These are phyloP conservation scores for Patella pellucida DNA, from an alignment of 2,888 invertebrate species.

Conservation along the genomic window DNA sequence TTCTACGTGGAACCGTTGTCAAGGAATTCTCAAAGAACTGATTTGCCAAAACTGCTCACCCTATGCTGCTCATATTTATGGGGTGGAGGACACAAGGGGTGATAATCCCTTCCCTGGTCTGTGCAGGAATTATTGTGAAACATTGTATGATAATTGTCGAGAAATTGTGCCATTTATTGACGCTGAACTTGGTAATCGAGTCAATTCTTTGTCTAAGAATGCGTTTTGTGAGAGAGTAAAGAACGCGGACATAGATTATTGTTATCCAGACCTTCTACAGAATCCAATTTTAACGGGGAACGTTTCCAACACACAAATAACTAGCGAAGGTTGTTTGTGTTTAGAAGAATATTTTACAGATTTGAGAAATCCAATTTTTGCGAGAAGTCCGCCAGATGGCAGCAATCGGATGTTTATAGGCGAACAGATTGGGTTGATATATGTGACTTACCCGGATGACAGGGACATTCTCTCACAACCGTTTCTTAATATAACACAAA, in stretches of 20 bases:
- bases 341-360: conserved; percentile 45
- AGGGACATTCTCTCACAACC: conserved; percentile 43
- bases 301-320: conserved; percentile 41
- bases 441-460: conserved; percentile 51
- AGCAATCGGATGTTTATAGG: conserved; percentile 61
- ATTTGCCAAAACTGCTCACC: conserved; percentile 67
- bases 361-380: conserved; percentile 56
- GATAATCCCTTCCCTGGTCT: conserved; percentile 60
- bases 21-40: conserved; percentile 46
- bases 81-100: conserved; percentile 49
- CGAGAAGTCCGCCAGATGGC: conserved; percentile 57
- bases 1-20: conserved; percentile 44
- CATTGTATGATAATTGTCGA: conserved; percentile 51
- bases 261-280: conserved; percentile 60
- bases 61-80: conserved; percentile 65
- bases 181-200: conserved; percentile 18
- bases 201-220: conserved; percentile 13
- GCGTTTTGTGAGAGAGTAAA: conserved; percentile 49
- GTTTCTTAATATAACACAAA: conserved; percentile 50
- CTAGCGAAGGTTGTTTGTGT: conserved; percentile 61
- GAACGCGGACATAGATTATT: conserved; percentile 58
- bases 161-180: conserved; percentile 47
- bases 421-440: conserved; percentile 60
- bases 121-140: conserved; percentile 52
- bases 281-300: conserved; percentile 46